A percentile compares a stretch with the other conserved stretches of the same genome.
Conservation (phyloP, 2,113 vertebrate genomes). For the Takifugu bimaculatus region DNA sequence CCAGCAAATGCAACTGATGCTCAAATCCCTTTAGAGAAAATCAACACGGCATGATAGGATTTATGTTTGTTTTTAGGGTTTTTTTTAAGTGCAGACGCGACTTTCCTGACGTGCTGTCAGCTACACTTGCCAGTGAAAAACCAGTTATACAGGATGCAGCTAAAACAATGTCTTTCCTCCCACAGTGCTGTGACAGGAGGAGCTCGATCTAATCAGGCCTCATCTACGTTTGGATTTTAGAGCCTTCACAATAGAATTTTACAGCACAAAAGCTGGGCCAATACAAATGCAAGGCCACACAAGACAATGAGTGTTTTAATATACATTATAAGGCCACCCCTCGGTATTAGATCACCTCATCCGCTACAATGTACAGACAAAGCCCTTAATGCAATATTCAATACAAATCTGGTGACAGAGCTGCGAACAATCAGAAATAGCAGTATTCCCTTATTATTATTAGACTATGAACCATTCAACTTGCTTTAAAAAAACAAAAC, state of each 20-base stretch:
- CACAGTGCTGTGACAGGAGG: conserved; percentile 21
- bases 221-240: conserved; percentile 29
- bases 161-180: conserved; percentile 58
- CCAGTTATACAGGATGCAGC: conserved; percentile 65
- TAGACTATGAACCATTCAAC: no score
- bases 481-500: no score
- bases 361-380: neutral
- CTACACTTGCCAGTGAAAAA: conserved; percentile 54
- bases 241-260: neutral
- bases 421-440: neutral
- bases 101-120: neutral
- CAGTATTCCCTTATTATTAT: neutral
- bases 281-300: neutral
- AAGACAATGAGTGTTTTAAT: neutral
- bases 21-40: neutral
- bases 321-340: neutral
- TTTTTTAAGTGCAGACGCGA: neutral
- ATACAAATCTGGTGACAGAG: neutral
- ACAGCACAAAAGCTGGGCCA: neutral
- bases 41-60: neutral
- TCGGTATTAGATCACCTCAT: conserved; percentile 1
- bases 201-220: conserved; percentile 33
- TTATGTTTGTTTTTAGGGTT: neutral
- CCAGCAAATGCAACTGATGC: neutral
- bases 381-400: neutral